Evolutionary conservation across 2,888 invertebrate genomes (phyloP).

Genomic region (Aphrophora alni): DNA sequence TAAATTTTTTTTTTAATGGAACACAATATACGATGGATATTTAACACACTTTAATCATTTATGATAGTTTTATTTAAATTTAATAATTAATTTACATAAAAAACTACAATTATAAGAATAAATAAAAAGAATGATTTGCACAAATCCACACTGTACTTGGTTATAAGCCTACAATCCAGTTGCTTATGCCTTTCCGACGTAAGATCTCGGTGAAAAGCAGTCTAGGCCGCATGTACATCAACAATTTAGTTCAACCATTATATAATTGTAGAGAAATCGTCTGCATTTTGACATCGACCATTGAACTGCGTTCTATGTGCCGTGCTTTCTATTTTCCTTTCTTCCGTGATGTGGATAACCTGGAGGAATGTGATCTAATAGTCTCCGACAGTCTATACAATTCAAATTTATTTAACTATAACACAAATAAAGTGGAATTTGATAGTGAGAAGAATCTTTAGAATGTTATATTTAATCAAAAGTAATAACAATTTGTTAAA

Average conservation of each 20-base stretch:
- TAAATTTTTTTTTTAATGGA: too few relatives aligned
- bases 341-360: not conserved
- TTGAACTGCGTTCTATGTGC: not conserved
- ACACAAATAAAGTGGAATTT: too few relatives aligned
- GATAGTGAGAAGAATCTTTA: too few relatives aligned
- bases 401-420: too few relatives aligned
- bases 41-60: too few relatives aligned
- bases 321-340: constrained; percentile 2
- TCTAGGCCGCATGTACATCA: not conserved
- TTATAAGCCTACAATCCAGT: not conserved
- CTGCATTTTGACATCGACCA: constrained; percentile 38
- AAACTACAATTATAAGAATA: too few relatives aligned
- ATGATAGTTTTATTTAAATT: too few relatives aligned
- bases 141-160: not conserved
- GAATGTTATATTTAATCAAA: too few relatives aligned
- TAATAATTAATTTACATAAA: too few relatives aligned
- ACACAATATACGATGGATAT: too few relatives aligned
- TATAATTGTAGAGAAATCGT: constrained; percentile 38
- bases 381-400: not conserved
- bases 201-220: not conserved
- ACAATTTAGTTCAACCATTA: constrained; percentile 34
- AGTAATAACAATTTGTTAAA: too few relatives aligned
- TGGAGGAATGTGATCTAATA: not conserved
- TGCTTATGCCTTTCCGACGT: not conserved
- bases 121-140: too few relatives aligned